These are phyloP conservation scores for Petroica traversi DNA, from an alignment of 2,113 vertebrate species.

Conservation along the genomic window DNA sequence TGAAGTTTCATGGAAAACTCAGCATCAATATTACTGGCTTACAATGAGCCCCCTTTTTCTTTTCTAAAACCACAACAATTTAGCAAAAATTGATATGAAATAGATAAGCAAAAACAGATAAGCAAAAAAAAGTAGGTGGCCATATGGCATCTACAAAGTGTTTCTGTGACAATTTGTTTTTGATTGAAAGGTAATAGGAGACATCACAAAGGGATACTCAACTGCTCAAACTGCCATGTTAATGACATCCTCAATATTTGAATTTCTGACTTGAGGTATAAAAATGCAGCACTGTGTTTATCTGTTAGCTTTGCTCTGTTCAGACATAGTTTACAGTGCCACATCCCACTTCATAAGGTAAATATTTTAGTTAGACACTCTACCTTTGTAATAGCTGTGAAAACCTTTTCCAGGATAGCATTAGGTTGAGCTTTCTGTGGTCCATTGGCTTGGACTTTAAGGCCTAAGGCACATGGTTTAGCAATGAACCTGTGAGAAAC, in stretches of 20 bases:
- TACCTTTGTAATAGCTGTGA: constrained; percentile 99
- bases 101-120: background rate
- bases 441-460: constrained; percentile 94
- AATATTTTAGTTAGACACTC: background rate
- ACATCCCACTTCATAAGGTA: background rate
- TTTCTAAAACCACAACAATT: fast-evolving
- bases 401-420: constrained; percentile 97
- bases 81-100: background rate
- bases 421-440: constrained; percentile 94
- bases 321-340: background rate
- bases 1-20: background rate
- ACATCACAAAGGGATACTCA: background rate
- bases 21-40: background rate
- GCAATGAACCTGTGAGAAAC: constrained; percentile 87
- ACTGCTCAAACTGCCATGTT: background rate
- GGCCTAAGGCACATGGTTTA: constrained; percentile 93
- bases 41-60: background rate
- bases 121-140: background rate
- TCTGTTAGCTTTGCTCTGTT: background rate
- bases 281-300: background rate
- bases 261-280: background rate
- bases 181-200: background rate
- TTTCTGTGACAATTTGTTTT: background rate
- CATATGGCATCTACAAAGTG: background rate
- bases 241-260: background rate